Percentiles rank a stretch among this genome's conserved stretches.
phyloP scores from a whole-genome alignment of 37 sponge, comb jelly and placozoan genomes.

The Haliclona indistincta region DNA sequence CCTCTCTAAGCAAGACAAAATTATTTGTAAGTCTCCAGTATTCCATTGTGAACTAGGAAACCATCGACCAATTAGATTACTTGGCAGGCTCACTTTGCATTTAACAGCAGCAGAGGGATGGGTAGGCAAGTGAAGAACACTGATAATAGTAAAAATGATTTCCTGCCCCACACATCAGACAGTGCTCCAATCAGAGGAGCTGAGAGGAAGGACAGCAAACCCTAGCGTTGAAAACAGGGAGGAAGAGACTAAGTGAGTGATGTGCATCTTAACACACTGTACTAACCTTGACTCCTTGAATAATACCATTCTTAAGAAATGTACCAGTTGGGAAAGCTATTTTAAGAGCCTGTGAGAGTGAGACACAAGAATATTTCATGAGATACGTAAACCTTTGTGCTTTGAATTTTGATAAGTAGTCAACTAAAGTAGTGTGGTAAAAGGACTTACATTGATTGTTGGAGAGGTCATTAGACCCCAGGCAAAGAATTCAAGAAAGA shows the following conservation, averaged over 20 bases:
- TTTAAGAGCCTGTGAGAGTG: constrained; percentile 49
- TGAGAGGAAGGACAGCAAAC: constrained; percentile 86
- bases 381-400: not conserved
- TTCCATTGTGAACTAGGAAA: too few relatives aligned
- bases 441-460: constrained; percentile 62
- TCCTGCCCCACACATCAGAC: constrained; percentile 92
- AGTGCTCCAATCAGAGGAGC: constrained; percentile 93
- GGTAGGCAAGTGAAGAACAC: constrained; percentile 93
- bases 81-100: constrained; percentile 72
- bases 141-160: constrained; percentile 80
- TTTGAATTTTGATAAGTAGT: too few relatives aligned
- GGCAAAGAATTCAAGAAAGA: constrained; percentile 95
- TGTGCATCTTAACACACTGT: not conserved
- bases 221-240: constrained; percentile 43
- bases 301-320: constrained; percentile 88
- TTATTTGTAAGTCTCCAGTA: too few relatives aligned
- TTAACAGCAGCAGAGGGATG: constrained; percentile 77
- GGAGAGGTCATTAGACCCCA: constrained; percentile 96
- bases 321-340: constrained; percentile 81
- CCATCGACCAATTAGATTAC: too few relatives aligned
- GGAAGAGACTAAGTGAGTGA: not conserved
- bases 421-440: not conserved
- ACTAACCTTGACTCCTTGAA: constrained; percentile 90
- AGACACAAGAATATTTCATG: not conserved
- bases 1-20: too few relatives aligned